phyloP scores from a whole-genome alignment of 2,797 vertebrate genomes.

The Smutsia temminckii region DNA sequence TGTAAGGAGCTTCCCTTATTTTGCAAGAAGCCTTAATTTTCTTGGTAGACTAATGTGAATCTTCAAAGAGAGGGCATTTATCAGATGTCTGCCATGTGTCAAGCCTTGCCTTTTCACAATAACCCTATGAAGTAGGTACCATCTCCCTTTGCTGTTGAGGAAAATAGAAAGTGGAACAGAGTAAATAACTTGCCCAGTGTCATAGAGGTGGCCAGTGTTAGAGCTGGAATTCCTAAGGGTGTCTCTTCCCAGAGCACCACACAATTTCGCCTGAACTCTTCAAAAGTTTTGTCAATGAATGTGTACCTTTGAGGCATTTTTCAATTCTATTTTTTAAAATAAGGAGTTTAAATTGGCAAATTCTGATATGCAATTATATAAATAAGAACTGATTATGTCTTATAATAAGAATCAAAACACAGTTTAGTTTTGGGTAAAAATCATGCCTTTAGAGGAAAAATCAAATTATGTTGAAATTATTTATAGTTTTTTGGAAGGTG shows the following conservation, averaged over 20 bases:
- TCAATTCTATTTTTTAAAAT: not conserved
- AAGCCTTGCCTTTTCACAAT: constrained; percentile 34
- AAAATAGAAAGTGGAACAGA: not conserved
- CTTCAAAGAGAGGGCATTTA: constrained; percentile 54
- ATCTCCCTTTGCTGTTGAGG: constrained; percentile 1
- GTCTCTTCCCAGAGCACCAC: not conserved
- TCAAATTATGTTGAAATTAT: constrained; percentile 21
- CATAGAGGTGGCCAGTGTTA: not conserved
- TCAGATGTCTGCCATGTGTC: constrained; percentile 36
- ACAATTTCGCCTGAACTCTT: not conserved
- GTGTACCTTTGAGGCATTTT: not conserved
- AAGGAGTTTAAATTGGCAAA: not conserved
- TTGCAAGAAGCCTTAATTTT: constrained; percentile 63
- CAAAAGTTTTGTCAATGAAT: not conserved
- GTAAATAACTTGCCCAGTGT: not conserved
- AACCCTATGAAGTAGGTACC: not conserved
- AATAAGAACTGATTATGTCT: constrained; percentile 12
- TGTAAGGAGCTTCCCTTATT: constrained; percentile 59
- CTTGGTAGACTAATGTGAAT: constrained; percentile 53
- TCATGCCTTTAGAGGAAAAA: constrained; percentile 15
- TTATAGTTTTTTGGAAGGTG: constrained; percentile 22
- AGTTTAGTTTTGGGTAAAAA: not conserved
- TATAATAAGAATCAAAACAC: not conserved
- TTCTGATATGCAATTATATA: not conserved
- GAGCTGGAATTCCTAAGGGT: not conserved